Base-by-base conservation (phyloP, 2,797 vertebrate species). In the Chiroxiphia lanceolata region DNA sequence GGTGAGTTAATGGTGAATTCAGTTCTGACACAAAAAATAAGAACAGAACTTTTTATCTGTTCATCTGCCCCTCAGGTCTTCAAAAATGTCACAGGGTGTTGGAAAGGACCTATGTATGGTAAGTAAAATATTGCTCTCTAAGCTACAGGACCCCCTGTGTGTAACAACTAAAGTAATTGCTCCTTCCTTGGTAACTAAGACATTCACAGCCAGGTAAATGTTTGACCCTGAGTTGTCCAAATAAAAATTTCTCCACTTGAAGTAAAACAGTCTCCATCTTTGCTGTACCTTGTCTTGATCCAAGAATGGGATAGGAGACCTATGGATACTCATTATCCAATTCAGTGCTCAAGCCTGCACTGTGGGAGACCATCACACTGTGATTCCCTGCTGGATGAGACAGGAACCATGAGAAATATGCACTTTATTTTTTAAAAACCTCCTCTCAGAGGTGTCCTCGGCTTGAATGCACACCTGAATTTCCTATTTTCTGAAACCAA, bases 361-460 rank as follows among this genome's bases (percentile, higher is more conserved):
- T 26, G 29, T 59, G 36, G 31, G 60, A 83, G 6, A 42, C 15
- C 11, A 5, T 9, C 71, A 18, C 11, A 2, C 23, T 69, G 51
- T 19, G 76, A 19, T 45, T 27, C 23, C 31, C 48, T 54, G 34
- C 22, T 68, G 23, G 44, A 87, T 67, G 21, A 2, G 14, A 20
- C 21, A 21, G 13, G 8, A 29, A 11, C 9, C 17, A 50, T 1
- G 3, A 51, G 4, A 80, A 65, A 51, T 19, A 60, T 0, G 15
- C 3, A 44, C 33, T 44, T 44, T 33, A 44, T 44, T 44, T 33
- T 33, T 64, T 15, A 6, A 64, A 23, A 44, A 20, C 13, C 31
- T 48, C 17, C 9, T 38, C 80, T 77, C 29, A 45, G 8, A 5
- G 29, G 1, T 25, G 8, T 38, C 40, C 26, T 33, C 13, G 33